A percentile compares a stretch with the other conserved stretches of the same genome.
phyloP scores from a whole-genome alignment of 2,888 invertebrate species.

The Hemicrepidius hirtus region DNA sequence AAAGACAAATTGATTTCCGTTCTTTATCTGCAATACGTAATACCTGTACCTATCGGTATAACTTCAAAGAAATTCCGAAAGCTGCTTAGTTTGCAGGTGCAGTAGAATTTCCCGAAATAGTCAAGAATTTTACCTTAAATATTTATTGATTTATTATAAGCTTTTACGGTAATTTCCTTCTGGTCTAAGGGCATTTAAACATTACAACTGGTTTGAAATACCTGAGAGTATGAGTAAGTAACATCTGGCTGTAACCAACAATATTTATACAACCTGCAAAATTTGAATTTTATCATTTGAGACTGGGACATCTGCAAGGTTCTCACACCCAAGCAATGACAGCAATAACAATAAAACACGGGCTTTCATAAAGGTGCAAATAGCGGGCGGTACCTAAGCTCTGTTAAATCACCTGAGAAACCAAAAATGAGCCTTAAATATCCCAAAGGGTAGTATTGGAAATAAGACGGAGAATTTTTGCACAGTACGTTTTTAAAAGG shows the following conservation, averaged over 20 bases:
- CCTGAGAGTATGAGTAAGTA: constrained; percentile 29
- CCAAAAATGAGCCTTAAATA: constrained; percentile 37
- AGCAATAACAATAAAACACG: constrained; percentile 54
- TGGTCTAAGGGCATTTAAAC: constrained; percentile 26
- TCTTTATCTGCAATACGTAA: too few relatives aligned
- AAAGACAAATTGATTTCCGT: too few relatives aligned
- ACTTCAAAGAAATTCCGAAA: too few relatives aligned
- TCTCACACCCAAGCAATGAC: constrained; percentile 53
- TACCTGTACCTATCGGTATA: not conserved
- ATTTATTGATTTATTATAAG: constrained; percentile 38
- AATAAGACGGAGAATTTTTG: not conserved
- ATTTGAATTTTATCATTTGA: constrained; percentile 55
- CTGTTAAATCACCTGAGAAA: constrained; percentile 35
- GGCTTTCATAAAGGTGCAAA: constrained; percentile 46
- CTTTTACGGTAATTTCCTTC: constrained; percentile 23
- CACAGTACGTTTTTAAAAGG: constrained; percentile 3
- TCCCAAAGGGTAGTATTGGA: constrained; percentile 17
- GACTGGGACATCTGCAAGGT: constrained; percentile 40
- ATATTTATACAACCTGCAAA: constrained; percentile 53
- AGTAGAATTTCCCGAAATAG: not conserved
- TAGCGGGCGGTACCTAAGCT: constrained; percentile 48
- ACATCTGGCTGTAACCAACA: constrained; percentile 45
- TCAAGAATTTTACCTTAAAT: not conserved
- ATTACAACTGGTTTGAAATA: constrained; percentile 34
- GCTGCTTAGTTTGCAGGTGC: not conserved